A percentile compares a stretch with the other conserved stretches of the same genome.
phyloP scores from a whole-genome alignment of 2,113 vertebrate species.

The Heliornis fulica region DNA sequence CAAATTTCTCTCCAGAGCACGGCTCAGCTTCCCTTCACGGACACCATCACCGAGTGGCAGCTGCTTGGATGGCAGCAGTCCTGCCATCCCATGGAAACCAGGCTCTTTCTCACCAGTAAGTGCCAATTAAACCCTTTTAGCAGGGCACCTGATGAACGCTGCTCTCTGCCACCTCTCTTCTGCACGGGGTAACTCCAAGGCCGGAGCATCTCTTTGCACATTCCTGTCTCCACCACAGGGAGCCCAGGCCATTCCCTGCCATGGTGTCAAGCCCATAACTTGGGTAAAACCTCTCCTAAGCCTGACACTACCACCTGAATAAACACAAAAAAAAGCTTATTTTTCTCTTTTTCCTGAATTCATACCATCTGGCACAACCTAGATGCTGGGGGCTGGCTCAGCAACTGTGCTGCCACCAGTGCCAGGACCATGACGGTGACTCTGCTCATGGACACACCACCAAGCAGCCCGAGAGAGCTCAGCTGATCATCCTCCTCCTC shows the following conservation, averaged over 20 bases:
- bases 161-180: neutral
- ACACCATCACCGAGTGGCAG: fast-evolving
- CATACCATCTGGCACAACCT: neutral
- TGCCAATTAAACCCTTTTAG: neutral
- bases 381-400: neutral
- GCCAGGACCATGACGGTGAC: neutral
- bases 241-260: neutral
- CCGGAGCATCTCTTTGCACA: neutral
- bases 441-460: neutral
- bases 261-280: fast-evolving
- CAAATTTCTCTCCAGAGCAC: fast-evolving
- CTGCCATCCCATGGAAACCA: neutral
- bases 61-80: neutral
- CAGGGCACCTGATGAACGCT: fast-evolving
- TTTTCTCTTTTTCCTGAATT: neutral
- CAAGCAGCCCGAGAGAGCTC: neutral
- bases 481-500: neutral
- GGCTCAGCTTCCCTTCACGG: neutral
- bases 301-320: neutral
- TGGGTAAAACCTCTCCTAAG: neutral
- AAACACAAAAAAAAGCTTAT: neutral
- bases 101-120: neutral
- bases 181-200: fast-evolving
- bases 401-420: neutral
- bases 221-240: neutral